phyloP scores from a whole-genome alignment of 2,113 vertebrate genomes.

The Daubentonia madagascariensis region DNA sequence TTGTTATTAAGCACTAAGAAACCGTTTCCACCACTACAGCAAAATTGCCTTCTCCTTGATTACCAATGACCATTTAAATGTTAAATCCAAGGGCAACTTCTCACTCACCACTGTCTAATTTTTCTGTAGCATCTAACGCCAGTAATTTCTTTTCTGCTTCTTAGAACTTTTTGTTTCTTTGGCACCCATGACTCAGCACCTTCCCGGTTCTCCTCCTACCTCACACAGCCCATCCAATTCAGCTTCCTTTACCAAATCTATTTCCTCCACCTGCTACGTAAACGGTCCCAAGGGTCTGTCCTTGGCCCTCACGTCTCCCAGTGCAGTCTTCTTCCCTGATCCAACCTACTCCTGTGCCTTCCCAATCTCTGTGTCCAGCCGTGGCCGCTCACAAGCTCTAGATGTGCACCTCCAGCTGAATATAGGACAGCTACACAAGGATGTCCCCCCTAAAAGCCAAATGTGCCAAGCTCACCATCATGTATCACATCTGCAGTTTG shows the following conservation, averaged over 20 bases:
- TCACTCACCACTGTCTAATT: background rate
- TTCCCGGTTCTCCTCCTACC: background rate
- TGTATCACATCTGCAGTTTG: background rate
- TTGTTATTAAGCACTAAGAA: conserved; percentile 17
- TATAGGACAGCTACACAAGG: background rate
- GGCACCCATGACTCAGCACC: background rate
- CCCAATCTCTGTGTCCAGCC: background rate
- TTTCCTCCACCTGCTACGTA: background rate
- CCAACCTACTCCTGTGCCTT: background rate
- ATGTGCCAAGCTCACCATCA: background rate
- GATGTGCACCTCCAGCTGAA: background rate
- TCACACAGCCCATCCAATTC: background rate
- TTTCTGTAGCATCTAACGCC: background rate
- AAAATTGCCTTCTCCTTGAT: background rate
- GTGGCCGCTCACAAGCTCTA: background rate
- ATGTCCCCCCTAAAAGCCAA: background rate
- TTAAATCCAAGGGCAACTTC: conserved; percentile 14
- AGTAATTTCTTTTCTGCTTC: background rate
- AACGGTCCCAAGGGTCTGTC: background rate
- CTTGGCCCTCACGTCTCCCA: background rate
- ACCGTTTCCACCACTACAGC: background rate
- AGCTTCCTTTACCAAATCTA: conserved; percentile 47
- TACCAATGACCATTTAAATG: background rate
- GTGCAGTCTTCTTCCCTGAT: background rate
- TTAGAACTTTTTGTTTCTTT: conserved; percentile 23